phyloP scores from a whole-genome alignment of 2,113 vertebrate genomes.

The Tenebrosternarchus preto region DNA sequence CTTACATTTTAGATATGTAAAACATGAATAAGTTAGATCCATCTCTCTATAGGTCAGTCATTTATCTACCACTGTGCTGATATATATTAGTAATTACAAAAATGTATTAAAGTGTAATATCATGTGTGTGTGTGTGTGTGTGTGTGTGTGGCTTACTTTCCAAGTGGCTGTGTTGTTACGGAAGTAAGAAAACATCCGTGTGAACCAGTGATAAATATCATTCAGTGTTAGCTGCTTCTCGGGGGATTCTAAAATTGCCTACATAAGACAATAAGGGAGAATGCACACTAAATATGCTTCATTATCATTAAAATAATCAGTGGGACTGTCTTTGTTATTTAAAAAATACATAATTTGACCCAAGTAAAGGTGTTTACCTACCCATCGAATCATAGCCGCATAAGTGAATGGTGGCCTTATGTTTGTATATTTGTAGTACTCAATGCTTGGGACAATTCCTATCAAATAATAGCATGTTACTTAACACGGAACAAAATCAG shows the following conservation, averaged over 20 bases:
- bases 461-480: constrained; percentile 26
- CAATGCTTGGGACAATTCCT: constrained; percentile 74
- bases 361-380: constrained; percentile 57
- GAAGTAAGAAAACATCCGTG: constrained; percentile 77
- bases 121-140: not conserved
- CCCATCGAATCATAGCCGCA: constrained; percentile 79
- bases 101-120: not conserved
- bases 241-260: constrained; percentile 78
- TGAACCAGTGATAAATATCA: constrained; percentile 83
- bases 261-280: not conserved
- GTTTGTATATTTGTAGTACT: constrained; percentile 76
- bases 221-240: constrained; percentile 79
- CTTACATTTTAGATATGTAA: too few relatives aligned
- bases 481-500: not conserved
- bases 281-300: not conserved
- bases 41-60: not conserved
- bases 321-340: not conserved
- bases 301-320: not conserved
- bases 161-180: constrained; percentile 77
- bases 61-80: not conserved
- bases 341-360: not conserved
- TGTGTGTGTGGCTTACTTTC: constrained; percentile 70
- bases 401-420: constrained; percentile 80
- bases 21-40: too few relatives aligned
- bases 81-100: not conserved